phyloP scores from a whole-genome alignment of 2,113 vertebrate genomes.

The Hyperoodon ampullatus region DNA sequence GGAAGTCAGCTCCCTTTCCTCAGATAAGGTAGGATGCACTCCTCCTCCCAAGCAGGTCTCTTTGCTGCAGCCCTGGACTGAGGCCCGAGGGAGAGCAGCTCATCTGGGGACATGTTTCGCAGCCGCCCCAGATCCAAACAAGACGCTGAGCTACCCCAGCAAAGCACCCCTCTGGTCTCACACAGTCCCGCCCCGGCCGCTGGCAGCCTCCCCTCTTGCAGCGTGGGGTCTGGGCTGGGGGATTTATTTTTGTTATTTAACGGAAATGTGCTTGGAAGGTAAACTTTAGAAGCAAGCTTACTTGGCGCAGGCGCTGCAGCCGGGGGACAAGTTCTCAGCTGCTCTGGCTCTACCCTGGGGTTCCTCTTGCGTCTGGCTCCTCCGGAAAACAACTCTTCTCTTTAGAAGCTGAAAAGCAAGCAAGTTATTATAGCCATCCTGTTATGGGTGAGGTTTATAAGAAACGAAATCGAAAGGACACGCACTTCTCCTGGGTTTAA shows the following conservation, averaged over 20 bases:
- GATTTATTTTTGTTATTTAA: neutral
- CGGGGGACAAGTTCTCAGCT: no score
- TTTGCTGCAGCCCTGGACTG: neutral
- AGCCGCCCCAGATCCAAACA: neutral
- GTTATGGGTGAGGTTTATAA: neutral
- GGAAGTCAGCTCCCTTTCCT: neutral
- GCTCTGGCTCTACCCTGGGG: neutral
- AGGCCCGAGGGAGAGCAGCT: neutral
- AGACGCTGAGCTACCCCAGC: neutral
- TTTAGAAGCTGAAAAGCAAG: neutral
- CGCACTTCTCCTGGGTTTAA: no score
- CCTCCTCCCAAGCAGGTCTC: accelerated
- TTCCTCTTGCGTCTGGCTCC: neutral
- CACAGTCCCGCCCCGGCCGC: neutral
- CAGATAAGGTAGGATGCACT: no score
- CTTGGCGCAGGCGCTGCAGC: neutral
- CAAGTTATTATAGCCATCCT: neutral
- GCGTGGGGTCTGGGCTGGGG: neutral
- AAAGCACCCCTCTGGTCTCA: accelerated
- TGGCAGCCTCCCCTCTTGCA: accelerated
- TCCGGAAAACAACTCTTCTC: no score
- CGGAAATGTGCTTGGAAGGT: neutral
- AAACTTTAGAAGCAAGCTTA: neutral
- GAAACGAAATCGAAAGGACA: neutral
- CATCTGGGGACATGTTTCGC: neutral